Evolutionary conservation across 1,140 invertebrate genomes (phyloP).

Genomic region (Bombus vancouverensis): DNA sequence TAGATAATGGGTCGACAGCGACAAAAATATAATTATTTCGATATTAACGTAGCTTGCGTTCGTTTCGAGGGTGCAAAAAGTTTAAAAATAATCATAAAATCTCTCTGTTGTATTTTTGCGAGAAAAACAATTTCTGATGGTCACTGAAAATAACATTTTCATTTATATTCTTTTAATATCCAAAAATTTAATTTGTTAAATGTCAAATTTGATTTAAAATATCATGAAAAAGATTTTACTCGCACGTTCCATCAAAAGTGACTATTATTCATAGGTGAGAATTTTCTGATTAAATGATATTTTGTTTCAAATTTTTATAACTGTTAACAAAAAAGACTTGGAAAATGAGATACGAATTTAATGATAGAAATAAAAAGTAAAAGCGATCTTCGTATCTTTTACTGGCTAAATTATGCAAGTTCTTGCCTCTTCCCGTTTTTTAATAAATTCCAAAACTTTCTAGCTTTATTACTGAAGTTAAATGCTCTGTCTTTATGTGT

Average conservation of each 20-base stretch:
- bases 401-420: neutral
- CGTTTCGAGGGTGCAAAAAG: no score
- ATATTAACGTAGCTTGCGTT: neutral
- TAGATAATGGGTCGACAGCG: neutral
- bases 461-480: no score
- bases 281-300: neutral
- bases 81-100: neutral
- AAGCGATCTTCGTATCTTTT: neutral
- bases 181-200: neutral
- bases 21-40: slow-evolving; percentile 6
- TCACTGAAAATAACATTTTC: neutral
- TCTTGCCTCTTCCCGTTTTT: no score
- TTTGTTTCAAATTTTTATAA: neutral
- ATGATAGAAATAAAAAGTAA: neutral
- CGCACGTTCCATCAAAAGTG: no score
- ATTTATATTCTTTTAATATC: neutral
- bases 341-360: neutral
- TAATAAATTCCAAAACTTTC: no score
- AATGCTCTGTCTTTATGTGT: no score
- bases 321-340: neutral
- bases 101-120: neutral
- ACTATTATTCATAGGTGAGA: no score
- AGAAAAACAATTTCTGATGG: neutral
- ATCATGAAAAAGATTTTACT: neutral
- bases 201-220: neutral